Conservation (phyloP, 2,113 vertebrate species). For the Pangasianodon hypophthalmus region DNA sequence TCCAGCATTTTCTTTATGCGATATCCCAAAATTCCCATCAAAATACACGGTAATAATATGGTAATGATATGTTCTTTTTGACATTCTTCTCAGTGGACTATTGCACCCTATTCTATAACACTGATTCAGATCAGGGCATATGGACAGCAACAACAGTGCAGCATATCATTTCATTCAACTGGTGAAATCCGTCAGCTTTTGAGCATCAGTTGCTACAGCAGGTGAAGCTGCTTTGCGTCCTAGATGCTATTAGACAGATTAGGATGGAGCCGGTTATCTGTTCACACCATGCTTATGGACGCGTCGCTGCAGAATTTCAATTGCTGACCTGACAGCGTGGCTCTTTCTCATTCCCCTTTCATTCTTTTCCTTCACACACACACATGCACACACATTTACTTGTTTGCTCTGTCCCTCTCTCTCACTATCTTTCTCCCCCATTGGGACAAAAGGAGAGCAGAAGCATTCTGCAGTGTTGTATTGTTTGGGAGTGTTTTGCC, state of each 20-base stretch:
- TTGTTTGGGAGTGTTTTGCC: constrained; percentile 6
- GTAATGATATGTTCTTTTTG: neutral
- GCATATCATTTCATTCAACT: neutral
- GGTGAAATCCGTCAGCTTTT: neutral
- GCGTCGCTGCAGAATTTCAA: constrained; percentile 68
- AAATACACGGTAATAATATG: too few species aligned
- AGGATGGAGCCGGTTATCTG: constrained; percentile 66
- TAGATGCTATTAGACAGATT: constrained; percentile 67
- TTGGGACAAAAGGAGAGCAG: constrained; percentile 5
- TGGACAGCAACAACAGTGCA: neutral
- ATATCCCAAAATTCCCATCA: too few species aligned
- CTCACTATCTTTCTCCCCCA: neutral
- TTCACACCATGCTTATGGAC: constrained; percentile 59
- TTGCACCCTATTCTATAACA: neutral
- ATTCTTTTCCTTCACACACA: neutral
- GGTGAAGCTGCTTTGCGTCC: neutral
- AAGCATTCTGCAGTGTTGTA: neutral
- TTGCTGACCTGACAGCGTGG: constrained; percentile 35
- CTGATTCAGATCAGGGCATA: neutral
- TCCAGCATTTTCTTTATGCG: too few species aligned
- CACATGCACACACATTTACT: neutral
- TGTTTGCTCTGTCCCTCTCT: neutral
- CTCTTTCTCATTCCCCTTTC: neutral
- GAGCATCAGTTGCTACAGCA: constrained; percentile 1
- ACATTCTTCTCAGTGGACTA: neutral